A percentile compares a stretch with the other conserved stretches of the same genome.
Conservation (phyloP, 2,888 invertebrate genomes). For the Drosophila leonis region DNA sequence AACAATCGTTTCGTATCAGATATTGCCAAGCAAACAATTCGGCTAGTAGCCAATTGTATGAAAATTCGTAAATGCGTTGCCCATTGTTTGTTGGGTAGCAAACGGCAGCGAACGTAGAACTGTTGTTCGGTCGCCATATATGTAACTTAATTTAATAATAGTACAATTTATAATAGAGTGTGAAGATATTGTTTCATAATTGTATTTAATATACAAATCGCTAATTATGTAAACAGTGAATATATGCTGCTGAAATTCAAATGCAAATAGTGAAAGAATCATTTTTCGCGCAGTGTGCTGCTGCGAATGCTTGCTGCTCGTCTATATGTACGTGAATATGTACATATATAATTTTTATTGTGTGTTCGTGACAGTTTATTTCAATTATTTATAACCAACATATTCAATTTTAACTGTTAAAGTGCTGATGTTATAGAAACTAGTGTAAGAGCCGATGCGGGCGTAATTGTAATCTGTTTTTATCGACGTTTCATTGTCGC, state of each 20-base stretch:
- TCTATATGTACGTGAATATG: conserved; percentile 43
- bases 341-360: conserved; percentile 41
- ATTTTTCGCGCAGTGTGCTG: conserved; percentile 58
- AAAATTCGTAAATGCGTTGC: conserved; percentile 25
- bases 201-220: conserved; percentile 29
- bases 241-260: conserved; percentile 27
- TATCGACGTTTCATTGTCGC: conserved; percentile 61
- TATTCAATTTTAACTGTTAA: conserved; percentile 37
- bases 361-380: conserved; percentile 53
- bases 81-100: conserved; percentile 60
- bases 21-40: conserved; percentile 53
- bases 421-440: conserved; percentile 22
- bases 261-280: conserved; percentile 38
- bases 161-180: conserved; percentile 41
- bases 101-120: conserved; percentile 47
- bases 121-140: conserved; percentile 53
- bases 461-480: conserved; percentile 33
- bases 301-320: conserved; percentile 43
- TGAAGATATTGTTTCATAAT: conserved; percentile 40
- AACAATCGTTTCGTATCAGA: conserved; percentile 30
- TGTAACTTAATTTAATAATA: conserved; percentile 59
- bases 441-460: conserved; percentile 16
- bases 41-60: conserved; percentile 28
- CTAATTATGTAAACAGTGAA: conserved; percentile 47
- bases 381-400: conserved; percentile 23